phyloP scores from a whole-genome alignment of 2,797 vertebrate genomes.

The Loriculus beryllinus region DNA sequence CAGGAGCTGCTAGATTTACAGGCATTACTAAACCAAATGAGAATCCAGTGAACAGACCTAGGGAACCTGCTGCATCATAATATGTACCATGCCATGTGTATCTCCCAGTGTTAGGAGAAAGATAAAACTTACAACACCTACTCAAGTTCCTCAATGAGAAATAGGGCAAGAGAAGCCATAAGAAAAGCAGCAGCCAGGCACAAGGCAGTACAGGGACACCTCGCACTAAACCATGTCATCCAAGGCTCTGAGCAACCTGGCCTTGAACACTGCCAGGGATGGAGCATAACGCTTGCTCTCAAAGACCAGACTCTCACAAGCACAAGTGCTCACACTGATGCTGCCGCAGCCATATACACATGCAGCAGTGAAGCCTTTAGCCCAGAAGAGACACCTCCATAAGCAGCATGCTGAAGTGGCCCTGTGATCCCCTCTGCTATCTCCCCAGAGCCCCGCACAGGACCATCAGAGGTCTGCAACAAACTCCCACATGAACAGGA shows the following conservation, averaged over 20 bases:
- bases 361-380: not conserved
- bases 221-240: too few species aligned
- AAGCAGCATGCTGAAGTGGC: not conserved
- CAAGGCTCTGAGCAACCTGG: too few species aligned
- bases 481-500: not conserved
- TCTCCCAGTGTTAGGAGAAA: not conserved
- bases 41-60: not conserved
- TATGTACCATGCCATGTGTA: rapidly evolving
- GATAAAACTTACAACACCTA: not conserved
- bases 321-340: not conserved
- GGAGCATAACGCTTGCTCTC: not conserved
- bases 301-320: not conserved
- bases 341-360: rapidly evolving
- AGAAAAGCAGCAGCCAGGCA: not conserved
- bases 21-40: not conserved
- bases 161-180: not conserved
- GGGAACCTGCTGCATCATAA: not conserved
- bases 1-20: not conserved
- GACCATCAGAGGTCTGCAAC: not conserved
- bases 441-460: not conserved
- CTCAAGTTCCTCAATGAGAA: not conserved
- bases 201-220: not conserved
- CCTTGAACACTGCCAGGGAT: too few species aligned
- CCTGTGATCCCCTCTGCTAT: not conserved
- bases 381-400: not conserved